Evolutionary conservation across 64 coral and sea anemone genomes (phyloP).

Genomic region (Exaiptasia diaphana): DNA sequence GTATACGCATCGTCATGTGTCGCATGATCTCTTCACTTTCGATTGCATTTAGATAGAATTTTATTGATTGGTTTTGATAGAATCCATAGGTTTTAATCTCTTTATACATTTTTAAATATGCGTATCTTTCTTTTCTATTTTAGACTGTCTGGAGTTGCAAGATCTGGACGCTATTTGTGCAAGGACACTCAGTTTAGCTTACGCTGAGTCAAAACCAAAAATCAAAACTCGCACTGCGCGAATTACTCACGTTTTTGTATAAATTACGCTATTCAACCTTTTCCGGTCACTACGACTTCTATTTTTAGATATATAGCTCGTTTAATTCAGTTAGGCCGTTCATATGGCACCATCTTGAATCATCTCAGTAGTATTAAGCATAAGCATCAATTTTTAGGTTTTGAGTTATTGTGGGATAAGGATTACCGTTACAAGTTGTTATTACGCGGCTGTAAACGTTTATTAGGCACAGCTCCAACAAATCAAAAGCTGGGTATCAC

Average conservation of each 20-base stretch:
- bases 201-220: slow-evolving; percentile 3
- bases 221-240: background rate
- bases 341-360: slow-evolving; percentile 12
- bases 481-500: slow-evolving; percentile 6
- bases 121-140: no score
- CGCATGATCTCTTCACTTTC: no score
- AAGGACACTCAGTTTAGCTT: background rate
- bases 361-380: slow-evolving; percentile 33
- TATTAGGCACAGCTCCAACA: background rate
- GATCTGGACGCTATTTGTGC: no score
- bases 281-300: slow-evolving; percentile 12
- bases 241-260: background rate
- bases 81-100: no score
- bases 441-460: background rate
- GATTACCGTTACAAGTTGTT: slow-evolving; percentile 17
- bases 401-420: slow-evolving; percentile 4
- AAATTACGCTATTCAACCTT: background rate
- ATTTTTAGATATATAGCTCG: background rate
- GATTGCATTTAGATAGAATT: no score
- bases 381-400: background rate
- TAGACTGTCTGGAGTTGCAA: no score
- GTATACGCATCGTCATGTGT: background rate
- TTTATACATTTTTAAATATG: no score
- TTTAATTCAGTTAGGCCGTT: background rate
- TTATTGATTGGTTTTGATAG: no score